Conservation (phyloP, 2,888 invertebrate species). For the Lepas anatifera region DNA sequence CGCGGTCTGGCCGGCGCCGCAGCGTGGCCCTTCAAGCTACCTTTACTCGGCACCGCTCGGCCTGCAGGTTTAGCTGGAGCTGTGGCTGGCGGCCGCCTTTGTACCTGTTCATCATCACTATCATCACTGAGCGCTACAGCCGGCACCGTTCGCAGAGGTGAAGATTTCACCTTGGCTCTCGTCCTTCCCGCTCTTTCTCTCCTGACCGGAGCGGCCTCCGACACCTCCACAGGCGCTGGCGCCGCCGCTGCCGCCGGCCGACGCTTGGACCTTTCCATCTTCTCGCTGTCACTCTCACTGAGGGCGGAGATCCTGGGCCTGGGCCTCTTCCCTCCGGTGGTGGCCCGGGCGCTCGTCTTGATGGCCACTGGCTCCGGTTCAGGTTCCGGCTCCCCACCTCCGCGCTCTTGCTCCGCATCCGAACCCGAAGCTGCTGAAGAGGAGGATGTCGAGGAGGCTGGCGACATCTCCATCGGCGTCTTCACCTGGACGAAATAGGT, state of each 20-base stretch:
- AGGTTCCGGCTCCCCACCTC: background rate
- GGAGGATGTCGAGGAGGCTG: background rate
- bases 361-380: no score
- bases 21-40: background rate
- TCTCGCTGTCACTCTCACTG: background rate
- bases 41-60: background rate
- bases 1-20: background rate
- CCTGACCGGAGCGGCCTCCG: background rate
- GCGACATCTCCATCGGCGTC: background rate
- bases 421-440: no score
- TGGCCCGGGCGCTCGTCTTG: background rate
- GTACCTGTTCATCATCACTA: background rate
- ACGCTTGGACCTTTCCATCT: background rate
- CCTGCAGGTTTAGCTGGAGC: background rate
- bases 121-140: background rate
- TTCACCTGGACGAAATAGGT: no score
- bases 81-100: background rate
- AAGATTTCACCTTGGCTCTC: no score
- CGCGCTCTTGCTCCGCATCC: background rate
- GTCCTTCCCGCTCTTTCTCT: no score
- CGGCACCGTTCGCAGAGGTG: no score
- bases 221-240: background rate
- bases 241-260: background rate
- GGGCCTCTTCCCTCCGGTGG: background rate
- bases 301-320: background rate